Evolutionary conservation across 1,140 invertebrate species (phyloP).

Genomic region (Antheraea mylitta): DNA sequence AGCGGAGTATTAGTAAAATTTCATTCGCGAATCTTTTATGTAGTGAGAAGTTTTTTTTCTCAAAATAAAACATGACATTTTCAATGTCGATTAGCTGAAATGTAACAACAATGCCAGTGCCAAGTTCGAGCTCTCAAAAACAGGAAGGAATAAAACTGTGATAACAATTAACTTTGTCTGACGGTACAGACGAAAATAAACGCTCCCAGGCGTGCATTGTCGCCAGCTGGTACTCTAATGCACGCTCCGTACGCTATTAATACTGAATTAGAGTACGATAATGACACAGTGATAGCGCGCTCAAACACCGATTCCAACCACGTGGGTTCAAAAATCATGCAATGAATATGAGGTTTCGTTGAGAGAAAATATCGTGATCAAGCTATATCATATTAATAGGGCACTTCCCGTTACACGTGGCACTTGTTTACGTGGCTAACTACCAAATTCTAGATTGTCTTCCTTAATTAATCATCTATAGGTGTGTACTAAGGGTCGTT

Average conservation of each 20-base stretch:
- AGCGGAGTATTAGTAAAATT: not conserved
- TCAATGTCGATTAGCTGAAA: conserved; percentile 18
- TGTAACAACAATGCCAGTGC: conserved; percentile 52
- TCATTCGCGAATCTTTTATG: conserved; percentile 3
- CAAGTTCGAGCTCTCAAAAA: conserved; percentile 54
- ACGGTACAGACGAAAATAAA: conserved; percentile 64
- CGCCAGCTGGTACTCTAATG: not conserved
- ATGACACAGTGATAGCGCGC: not conserved
- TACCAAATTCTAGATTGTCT: no score
- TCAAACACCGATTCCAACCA: not conserved
- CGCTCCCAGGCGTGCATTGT: conserved; percentile 54
- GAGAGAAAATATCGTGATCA: no score
- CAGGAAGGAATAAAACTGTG: conserved; percentile 58
- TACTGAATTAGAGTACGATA: not conserved
- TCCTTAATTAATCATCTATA: no score
- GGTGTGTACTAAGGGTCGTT: no score
- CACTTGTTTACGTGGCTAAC: no score
- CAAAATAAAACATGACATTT: conserved; percentile 14
- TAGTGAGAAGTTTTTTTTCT: conserved; percentile 7
- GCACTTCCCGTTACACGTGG: no score
- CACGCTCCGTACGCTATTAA: not conserved
- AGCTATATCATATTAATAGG: no score
- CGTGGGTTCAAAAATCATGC: no score
- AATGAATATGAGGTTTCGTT: no score
- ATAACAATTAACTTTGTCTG: conserved; percentile 49